Evolutionary conservation across 2,113 vertebrate species (phyloP).

Genomic region (Barnardius zonarius): DNA sequence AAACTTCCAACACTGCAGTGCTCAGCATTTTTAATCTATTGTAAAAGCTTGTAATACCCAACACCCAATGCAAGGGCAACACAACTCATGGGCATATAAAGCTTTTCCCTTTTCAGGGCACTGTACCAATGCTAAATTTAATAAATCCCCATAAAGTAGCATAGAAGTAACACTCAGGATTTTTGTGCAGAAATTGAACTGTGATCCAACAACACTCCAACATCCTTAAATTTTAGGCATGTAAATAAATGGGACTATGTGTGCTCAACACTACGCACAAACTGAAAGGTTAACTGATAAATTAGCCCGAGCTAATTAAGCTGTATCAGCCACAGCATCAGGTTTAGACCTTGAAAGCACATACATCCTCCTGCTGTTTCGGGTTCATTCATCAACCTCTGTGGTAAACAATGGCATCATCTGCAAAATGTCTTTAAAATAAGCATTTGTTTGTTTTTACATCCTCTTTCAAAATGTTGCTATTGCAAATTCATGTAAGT

Average conservation of each 20-base stretch:
- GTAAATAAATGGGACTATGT: background rate
- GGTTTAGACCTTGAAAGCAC: background rate
- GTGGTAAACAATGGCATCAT: background rate
- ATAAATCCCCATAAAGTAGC: background rate
- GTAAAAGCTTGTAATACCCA: background rate
- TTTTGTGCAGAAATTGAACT: background rate
- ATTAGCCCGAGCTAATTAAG: background rate
- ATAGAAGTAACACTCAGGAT: fast-evolving
- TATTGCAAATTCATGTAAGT: background rate
- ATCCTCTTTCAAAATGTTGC: background rate
- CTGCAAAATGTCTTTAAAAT: background rate
- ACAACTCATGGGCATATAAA: background rate
- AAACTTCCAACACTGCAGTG: background rate
- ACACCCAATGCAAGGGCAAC: background rate
- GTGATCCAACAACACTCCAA: background rate
- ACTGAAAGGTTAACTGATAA: background rate
- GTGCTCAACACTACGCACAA: background rate
- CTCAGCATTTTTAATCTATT: background rate
- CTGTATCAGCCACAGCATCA: background rate
- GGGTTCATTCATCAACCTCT: background rate
- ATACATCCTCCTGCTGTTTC: background rate
- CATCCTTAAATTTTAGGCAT: background rate
- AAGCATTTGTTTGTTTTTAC: background rate
- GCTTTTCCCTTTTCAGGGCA: background rate
- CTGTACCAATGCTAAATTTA: background rate